Conservation (phyloP, 2,797 vertebrate species). For the Lophius americanus region DNA sequence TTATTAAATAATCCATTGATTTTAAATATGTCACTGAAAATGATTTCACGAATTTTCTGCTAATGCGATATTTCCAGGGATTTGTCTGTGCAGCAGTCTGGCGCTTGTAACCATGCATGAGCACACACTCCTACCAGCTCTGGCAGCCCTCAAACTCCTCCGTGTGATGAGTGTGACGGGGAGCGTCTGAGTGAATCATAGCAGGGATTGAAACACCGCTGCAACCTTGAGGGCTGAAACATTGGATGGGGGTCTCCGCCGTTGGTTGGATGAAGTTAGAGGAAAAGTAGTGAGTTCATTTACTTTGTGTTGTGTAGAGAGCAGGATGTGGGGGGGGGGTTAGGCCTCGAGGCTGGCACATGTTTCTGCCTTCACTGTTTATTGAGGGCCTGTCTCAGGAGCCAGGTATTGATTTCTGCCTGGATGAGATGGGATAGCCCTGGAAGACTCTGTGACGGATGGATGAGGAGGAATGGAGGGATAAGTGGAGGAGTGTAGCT, state of each 20-base stretch:
- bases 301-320: slow-evolving; percentile 70
- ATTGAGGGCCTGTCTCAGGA: slow-evolving; percentile 73
- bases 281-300: slow-evolving; percentile 74
- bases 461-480: slow-evolving; percentile 58
- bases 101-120: background rate
- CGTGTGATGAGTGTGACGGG: background rate
- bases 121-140: slow-evolving; percentile 23
- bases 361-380: slow-evolving; percentile 74
- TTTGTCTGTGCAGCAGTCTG: background rate
- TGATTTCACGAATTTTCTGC: too few relatives aligned
- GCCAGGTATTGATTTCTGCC: slow-evolving; percentile 77
- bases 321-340: slow-evolving; percentile 29
- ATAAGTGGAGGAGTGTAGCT: slow-evolving; percentile 58
- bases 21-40: too few relatives aligned
- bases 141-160: slow-evolving; percentile 23
- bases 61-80: background rate
- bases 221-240: slow-evolving; percentile 67
- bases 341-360: slow-evolving; percentile 63
- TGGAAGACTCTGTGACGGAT: slow-evolving; percentile 73
- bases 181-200: slow-evolving; percentile 52
- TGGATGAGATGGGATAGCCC: slow-evolving; percentile 78
- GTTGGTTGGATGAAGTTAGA: slow-evolving; percentile 73
- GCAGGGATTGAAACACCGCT: slow-evolving; percentile 36
- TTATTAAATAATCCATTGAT: too few relatives aligned
- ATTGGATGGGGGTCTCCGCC: slow-evolving; percentile 40